Evolutionary conservation across 1,140 invertebrate species (phyloP), one percentile per base, ranked within the genome.

Genomic region (Philopotamus ludificatus): DNA sequence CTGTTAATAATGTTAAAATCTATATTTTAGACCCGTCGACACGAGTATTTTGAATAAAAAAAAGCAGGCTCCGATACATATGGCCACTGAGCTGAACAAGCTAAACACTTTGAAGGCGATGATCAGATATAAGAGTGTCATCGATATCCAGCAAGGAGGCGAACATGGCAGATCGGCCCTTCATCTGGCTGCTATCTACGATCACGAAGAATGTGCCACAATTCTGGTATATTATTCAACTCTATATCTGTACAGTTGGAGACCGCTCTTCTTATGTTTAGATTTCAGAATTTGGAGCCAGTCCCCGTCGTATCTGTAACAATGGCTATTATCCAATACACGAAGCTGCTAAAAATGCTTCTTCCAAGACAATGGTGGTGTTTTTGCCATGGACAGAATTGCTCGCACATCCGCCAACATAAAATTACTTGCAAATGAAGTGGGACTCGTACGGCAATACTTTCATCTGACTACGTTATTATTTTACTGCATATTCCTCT

Each of bases 301-400:
- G 84, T 73, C 87, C 87, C 20, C 83, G 86, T 70, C 83, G 82
- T 65, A 84, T 87, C 1, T 93, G 91, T 79, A 88, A 91, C 74
- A 90, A 92, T 79, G 92, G 92, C 9, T 93, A 90, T 75, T 93
- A 91, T 76, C 90, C 92, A 1, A 93, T 94, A 63, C 92, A 94
- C 74, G 87, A 93, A 70, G 92, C 93, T 2, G 91, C 92, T 4
- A 92, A 92, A 74, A 91, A 92, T 74, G 91, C 91, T 41, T 91
- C 91, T 9, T 90, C 90, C 0, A 84, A 85, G 69, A 91, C 91
- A 23, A 86, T 95, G 84, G 89, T 93, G 74, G 83, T 87, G 1
- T 85, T 91, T 68, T 82, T 92, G 0, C 84, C 91, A 74, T 90
- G 89, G 86, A 87, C 87, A 22, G 89, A 91, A 73, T 83, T 93